Conservation (phyloP, 2,888 invertebrate species). For the Augochlorella aurata region DNA sequence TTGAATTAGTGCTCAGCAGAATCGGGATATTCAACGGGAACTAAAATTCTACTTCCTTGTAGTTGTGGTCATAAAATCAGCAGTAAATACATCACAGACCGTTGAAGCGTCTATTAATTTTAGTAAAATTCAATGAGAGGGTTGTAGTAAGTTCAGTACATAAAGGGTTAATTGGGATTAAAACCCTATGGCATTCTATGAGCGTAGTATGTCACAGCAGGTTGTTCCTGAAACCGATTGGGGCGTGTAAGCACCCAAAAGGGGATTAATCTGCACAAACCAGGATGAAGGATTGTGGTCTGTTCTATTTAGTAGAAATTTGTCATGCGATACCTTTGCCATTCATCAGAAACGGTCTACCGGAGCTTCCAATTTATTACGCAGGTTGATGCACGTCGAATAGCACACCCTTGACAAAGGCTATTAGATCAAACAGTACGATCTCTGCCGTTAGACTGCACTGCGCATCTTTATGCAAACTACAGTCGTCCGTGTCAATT, state of each 20-base stretch:
- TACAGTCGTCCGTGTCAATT: too few species aligned
- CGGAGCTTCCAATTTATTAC: not conserved
- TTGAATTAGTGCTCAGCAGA: too few species aligned
- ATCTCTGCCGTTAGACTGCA: not conserved
- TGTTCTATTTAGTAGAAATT: not conserved
- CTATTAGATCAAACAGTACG: not conserved
- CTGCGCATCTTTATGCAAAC: too few species aligned
- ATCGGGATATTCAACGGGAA: too few species aligned
- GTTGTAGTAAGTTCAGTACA: not conserved
- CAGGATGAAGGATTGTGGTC: slow-evolving; percentile 2
- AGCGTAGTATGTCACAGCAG: not conserved
- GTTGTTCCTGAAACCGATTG: not conserved
- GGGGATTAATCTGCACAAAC: not conserved
- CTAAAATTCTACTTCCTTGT: too few species aligned
- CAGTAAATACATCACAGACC: not conserved
- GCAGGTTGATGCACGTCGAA: not conserved
- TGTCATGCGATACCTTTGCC: not conserved
- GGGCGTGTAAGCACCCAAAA: not conserved
- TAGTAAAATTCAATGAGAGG: not conserved
- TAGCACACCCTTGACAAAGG: not conserved
- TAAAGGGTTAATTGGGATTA: not conserved
- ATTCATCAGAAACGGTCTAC: not conserved
- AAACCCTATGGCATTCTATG: not conserved
- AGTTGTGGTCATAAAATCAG: not conserved
- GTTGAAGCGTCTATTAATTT: not conserved